Percentiles rank a stretch among this genome's conserved stretches.
phyloP scores from a whole-genome alignment of 2,888 invertebrate species.

The Amblyteles armatorius region DNA sequence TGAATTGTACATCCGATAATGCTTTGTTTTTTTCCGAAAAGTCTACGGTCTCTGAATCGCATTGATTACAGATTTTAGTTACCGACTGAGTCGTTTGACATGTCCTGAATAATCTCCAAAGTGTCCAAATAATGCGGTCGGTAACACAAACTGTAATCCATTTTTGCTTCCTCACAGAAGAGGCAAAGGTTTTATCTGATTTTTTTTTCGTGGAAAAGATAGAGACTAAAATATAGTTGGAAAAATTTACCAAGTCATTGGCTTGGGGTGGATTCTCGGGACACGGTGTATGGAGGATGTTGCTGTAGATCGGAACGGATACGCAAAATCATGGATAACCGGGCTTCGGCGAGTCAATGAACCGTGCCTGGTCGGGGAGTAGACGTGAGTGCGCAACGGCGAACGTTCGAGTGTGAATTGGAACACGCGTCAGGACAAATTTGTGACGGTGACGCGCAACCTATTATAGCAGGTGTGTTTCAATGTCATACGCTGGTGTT shows the following conservation, averaged over 20 bases:
- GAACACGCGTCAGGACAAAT: slow-evolving; percentile 24
- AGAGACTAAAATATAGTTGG: not conserved
- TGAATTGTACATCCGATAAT: no score
- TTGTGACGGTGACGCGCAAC: slow-evolving; percentile 21
- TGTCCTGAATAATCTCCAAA: no score
- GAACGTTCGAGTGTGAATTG: slow-evolving; percentile 11
- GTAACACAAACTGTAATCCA: not conserved
- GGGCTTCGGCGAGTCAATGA: slow-evolving; percentile 23
- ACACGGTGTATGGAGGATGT: slow-evolving; percentile 2
- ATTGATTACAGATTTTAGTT: no score
- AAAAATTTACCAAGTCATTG: not conserved
- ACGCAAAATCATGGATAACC: slow-evolving; percentile 3
- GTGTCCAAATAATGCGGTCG: not conserved
- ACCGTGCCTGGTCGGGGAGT: slow-evolving; percentile 1
- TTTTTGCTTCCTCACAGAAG: not conserved
- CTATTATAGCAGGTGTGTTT: slow-evolving; percentile 36
- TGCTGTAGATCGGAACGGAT: not conserved
- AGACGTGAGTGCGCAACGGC: slow-evolving; percentile 16
- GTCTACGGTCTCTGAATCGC: no score
- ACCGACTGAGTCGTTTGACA: no score
- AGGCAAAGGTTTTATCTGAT: not conserved
- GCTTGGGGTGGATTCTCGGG: not conserved
- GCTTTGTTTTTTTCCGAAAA: no score
- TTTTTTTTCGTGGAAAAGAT: not conserved
- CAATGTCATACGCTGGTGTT: slow-evolving; percentile 19